These are phyloP conservation scores for Athalia rosae DNA, from an alignment of 2,888 invertebrate genomes.

Conservation along the genomic window DNA sequence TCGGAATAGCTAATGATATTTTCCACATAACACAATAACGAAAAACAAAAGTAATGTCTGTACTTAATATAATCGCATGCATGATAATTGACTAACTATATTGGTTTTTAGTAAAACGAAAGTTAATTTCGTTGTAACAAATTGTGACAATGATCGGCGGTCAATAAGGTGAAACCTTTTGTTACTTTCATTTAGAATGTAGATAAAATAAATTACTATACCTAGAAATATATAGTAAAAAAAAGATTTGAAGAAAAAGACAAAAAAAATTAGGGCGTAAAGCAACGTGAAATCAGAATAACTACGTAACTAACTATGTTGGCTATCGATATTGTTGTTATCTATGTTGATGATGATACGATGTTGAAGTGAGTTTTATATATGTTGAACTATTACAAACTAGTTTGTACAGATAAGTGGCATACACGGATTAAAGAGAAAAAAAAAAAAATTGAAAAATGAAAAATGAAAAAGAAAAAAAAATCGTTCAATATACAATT, in stretches of 20 bases:
- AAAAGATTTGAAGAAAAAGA: too few species aligned
- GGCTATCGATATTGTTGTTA: not conserved
- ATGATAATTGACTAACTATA: too few species aligned
- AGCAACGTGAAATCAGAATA: slow-evolving; percentile 6
- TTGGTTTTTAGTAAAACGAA: too few species aligned
- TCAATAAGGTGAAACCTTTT: slow-evolving; percentile 15
- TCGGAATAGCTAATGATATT: too few species aligned
- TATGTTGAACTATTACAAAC: slow-evolving; percentile 3
- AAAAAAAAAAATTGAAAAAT: not conserved
- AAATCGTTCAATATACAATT: slow-evolving; percentile 27
- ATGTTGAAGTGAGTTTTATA: slow-evolving; percentile 30
- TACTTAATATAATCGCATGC: too few species aligned
- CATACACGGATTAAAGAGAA: not conserved
- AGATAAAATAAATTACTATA: too few species aligned
- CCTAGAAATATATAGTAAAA: too few species aligned
- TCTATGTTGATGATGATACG: not conserved
- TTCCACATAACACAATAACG: too few species aligned
- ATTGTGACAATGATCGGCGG: not conserved
- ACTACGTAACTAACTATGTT: not conserved
- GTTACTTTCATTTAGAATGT: not conserved
- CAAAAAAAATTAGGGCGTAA: not conserved
- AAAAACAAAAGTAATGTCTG: too few species aligned
- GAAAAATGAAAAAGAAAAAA: slow-evolving; percentile 15
- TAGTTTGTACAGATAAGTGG: slow-evolving; percentile 17
- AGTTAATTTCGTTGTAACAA: not conserved